Base-by-base conservation (phyloP, 2,113 vertebrate species). In the Cephalopterus ornatus region DNA sequence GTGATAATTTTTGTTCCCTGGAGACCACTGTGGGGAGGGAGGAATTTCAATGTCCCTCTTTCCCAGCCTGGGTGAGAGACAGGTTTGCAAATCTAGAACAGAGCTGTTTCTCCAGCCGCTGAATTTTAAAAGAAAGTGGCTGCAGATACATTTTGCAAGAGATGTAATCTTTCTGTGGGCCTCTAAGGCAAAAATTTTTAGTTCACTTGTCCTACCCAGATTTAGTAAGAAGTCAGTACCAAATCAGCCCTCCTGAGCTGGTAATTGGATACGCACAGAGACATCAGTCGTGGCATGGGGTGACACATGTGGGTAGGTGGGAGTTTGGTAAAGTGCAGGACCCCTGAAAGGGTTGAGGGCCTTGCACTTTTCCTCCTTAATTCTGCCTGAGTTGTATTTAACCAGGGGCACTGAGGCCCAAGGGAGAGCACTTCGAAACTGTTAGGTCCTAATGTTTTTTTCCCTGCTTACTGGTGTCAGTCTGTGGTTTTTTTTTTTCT, bases 41-140 rank as follows among this genome's bases (percentile, higher is more conserved):
- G 15, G 22, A 53, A 56, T 63, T 26, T 44, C 56, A 94, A 65
- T 5, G 1, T 6, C 17, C 5, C 18, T 23, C 12, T 88, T 52
- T 49, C 39, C 44, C 22, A 47, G 30, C 35, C 70, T 39, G 44
- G 14, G 5, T 27, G 30, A 89, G 33, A 82, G 42, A 55, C 68
- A 66, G 37, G 6, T 85, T 88, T 77, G 23, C 18, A 92, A 59
- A 78, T 20, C 33, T 66, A 7, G 23, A 67, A 22, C 20, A 58
- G 46, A 79, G 66, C 70, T 2, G 0, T 42, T 79, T 79, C 49
- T 75, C n/a, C 67, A 58, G 62, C 12, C 0, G 0, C 37, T 50
- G 71, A 65, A 61, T 76, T 92, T 85, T 75, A 42, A 75, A 85
- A 59, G 47, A 50, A 83, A 83, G 27, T 49, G 67, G 3, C 67